Conservation (phyloP, 2,797 vertebrate species). For the Oceanodroma leucorhoa region DNA sequence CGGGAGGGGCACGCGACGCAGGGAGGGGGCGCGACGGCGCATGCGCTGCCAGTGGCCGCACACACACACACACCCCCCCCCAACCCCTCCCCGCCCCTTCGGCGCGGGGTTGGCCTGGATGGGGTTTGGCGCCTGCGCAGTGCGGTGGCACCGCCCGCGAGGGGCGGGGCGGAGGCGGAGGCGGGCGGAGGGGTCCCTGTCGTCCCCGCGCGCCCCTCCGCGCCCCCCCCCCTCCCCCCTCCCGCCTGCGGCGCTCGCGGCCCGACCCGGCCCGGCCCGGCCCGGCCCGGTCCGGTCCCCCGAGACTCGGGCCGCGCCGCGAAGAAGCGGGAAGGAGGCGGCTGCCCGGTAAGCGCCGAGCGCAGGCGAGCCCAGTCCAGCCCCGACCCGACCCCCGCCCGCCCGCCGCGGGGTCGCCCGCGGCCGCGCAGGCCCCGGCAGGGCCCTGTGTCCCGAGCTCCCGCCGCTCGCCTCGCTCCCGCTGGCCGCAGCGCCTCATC, state of each 20-base stretch:
- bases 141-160: not conserved
- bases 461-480: not conserved
- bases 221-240: not conserved
- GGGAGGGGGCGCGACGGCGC: rapidly evolving
- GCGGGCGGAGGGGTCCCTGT: not conserved
- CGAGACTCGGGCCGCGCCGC: not conserved
- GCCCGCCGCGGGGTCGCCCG: not conserved
- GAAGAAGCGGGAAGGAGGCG: not conserved
- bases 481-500: not conserved
- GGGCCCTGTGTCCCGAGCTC: not conserved
- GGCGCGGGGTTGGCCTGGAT: not conserved
- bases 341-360: slow-evolving; percentile 10
- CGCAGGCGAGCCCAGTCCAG: not conserved
- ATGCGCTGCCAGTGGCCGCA: not conserved
- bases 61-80: too few relatives aligned
- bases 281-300: not conserved
- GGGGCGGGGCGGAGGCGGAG: not conserved
- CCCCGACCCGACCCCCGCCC: not conserved
- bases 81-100: not conserved
- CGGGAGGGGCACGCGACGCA: too few relatives aligned
- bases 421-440: not conserved
- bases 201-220: not conserved
- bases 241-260: not conserved
- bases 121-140: not conserved
- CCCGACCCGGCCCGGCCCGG: not conserved